These are phyloP conservation scores for Bradypus variegatus DNA, from an alignment of 2,797 vertebrate genomes.

Conservation along the genomic window DNA sequence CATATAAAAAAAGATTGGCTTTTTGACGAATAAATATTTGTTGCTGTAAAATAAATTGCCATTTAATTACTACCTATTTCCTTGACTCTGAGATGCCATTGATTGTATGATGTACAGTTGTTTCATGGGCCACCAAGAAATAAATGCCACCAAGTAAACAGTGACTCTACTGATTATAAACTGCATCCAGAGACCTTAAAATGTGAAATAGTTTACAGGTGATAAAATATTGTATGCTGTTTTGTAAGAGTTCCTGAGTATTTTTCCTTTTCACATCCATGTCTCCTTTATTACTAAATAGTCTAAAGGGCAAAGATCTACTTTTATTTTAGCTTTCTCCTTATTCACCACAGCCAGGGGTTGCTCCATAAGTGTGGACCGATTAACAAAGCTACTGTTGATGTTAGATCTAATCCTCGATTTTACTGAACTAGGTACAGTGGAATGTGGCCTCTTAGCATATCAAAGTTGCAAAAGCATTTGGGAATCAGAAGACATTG, in stretches of 20 bases:
- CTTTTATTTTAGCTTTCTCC: slow-evolving; percentile 12
- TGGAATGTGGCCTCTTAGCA: not conserved
- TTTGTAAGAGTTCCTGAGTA: slow-evolving; percentile 9
- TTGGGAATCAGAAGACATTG: not conserved
- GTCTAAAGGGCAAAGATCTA: not conserved
- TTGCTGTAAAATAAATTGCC: slow-evolving; percentile 10
- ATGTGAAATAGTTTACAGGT: not conserved
- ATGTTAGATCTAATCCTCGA: not conserved
- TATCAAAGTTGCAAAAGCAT: not conserved
- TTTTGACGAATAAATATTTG: not conserved
- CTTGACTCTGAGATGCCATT: not conserved
- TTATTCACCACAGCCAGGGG: not conserved
- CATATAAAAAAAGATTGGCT: not conserved
- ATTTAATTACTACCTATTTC: slow-evolving; percentile 29
- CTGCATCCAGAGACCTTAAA: not conserved
- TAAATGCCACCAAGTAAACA: not conserved
- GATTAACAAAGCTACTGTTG: slow-evolving; percentile 4
- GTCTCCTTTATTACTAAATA: not conserved
- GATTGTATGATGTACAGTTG: not conserved
- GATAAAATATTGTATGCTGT: not conserved
- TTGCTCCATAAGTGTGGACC: not conserved
- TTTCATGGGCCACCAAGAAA: not conserved
- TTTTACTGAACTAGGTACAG: not conserved
- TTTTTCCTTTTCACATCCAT: not conserved
- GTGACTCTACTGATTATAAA: slow-evolving; percentile 2